These are phyloP conservation scores for Euplagia quadripunctaria DNA, from an alignment of 2,888 invertebrate species.

Conservation along the genomic window DNA sequence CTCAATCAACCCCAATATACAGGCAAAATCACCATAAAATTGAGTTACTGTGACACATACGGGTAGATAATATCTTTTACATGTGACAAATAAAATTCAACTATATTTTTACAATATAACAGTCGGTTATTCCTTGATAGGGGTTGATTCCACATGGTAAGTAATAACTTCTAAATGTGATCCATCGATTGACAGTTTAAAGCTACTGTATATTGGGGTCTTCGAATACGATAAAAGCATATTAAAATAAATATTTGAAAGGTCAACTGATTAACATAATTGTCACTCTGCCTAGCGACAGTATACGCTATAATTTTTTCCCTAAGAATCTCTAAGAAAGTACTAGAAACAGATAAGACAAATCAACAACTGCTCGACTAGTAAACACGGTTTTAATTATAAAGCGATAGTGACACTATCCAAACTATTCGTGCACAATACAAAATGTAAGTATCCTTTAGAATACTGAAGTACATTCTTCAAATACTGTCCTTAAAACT, in stretches of 20 bases:
- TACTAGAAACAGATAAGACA: too few relatives aligned
- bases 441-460: too few relatives aligned
- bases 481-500: too few relatives aligned
- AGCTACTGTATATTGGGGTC: slow-evolving; percentile 53
- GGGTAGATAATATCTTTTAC: slow-evolving; percentile 37
- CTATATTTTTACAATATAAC: slow-evolving; percentile 18
- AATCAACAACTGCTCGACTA: too few relatives aligned
- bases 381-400: too few relatives aligned
- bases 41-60: slow-evolving; percentile 49
- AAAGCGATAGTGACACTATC: too few relatives aligned
- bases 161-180: slow-evolving; percentile 61
- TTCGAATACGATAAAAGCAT: slow-evolving; percentile 45
- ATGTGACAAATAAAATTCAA: slow-evolving; percentile 23
- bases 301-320: too few relatives aligned
- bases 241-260: slow-evolving; percentile 35
- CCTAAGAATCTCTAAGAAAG: too few relatives aligned
- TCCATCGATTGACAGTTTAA: slow-evolving; percentile 56
- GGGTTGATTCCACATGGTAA: slow-evolving; percentile 35
- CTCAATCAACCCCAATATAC: slow-evolving; percentile 54
- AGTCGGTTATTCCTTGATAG: slow-evolving; percentile 26
- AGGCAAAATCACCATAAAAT: slow-evolving; percentile 53
- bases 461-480: too few relatives aligned
- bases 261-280: too few relatives aligned
- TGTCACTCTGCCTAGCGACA: too few relatives aligned
- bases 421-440: too few relatives aligned